These are phyloP conservation scores for Colinus virginianus DNA, from an alignment of 2,113 vertebrate genomes.

Conservation along the genomic window DNA sequence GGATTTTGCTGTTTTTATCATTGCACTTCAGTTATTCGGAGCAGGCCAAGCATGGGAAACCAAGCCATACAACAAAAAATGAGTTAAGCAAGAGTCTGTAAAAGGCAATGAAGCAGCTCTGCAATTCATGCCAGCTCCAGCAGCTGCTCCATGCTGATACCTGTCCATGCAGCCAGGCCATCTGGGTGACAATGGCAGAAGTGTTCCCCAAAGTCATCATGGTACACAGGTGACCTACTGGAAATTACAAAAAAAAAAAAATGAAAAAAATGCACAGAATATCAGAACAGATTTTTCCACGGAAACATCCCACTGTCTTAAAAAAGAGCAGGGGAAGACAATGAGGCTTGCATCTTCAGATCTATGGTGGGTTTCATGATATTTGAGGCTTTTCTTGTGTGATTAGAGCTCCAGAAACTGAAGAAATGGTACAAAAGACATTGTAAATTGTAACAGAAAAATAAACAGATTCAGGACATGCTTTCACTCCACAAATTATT, in stretches of 20 bases:
- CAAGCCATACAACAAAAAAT: background rate
- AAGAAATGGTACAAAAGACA: background rate
- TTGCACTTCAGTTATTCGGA: background rate
- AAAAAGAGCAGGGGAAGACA: background rate
- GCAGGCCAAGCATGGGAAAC: background rate
- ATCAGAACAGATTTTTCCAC: background rate
- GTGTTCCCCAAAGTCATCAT: background rate
- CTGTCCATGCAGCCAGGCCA: background rate
- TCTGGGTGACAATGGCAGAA: background rate
- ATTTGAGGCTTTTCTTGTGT: background rate
- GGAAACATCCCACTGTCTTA: background rate
- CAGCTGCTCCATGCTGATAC: background rate
- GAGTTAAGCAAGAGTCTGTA: background rate
- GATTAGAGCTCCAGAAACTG: background rate
- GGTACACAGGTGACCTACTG: fast-evolving
- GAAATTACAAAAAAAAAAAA: background rate
- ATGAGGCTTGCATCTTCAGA: background rate
- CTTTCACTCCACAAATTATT: background rate
- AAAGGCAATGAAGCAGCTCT: background rate
- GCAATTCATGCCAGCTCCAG: background rate
- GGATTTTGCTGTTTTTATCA: background rate
- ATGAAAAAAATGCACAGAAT: fast-evolving
- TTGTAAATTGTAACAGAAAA: background rate
- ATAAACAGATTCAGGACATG: background rate
- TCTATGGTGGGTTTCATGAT: fast-evolving